A percentile compares a stretch with the other conserved stretches of the same genome.
Evolutionary conservation across 2,888 invertebrate species (phyloP).

Genomic region (Criorhina ranunculi): DNA sequence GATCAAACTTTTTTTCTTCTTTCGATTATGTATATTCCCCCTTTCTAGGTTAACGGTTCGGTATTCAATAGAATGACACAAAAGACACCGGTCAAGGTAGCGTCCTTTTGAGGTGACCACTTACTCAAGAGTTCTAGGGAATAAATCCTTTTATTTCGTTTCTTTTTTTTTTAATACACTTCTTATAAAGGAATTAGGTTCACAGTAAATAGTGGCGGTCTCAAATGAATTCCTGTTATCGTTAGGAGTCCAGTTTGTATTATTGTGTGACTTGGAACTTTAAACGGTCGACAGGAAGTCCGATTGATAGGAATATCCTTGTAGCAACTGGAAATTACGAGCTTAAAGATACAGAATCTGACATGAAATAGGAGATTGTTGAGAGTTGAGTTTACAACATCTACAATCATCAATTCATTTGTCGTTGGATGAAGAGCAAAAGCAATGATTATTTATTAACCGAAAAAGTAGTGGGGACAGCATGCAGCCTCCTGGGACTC

Average conservation of each 20-base stretch:
- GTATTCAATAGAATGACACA: slow-evolving; percentile 53
- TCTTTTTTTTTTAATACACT: slow-evolving; percentile 51
- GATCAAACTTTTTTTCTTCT: slow-evolving; percentile 36
- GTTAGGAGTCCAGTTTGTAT: slow-evolving; percentile 30
- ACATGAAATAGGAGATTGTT: too few species aligned
- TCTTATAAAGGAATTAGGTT: slow-evolving; percentile 32
- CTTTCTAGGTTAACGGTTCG: slow-evolving; percentile 62
- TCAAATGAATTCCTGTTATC: slow-evolving; percentile 28
- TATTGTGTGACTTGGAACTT: not conserved
- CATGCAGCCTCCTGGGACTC: not conserved
- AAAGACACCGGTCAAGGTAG: slow-evolving; percentile 71
- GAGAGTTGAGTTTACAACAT: too few species aligned
- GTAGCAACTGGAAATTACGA: not conserved
- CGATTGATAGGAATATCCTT: not conserved
- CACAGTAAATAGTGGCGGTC: not conserved
- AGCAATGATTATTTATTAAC: not conserved
- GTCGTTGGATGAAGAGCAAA: too few species aligned
- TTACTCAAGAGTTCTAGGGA: slow-evolving; percentile 62
- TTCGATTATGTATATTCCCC: slow-evolving; percentile 14
- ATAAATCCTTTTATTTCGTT: slow-evolving; percentile 66
- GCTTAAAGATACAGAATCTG: not conserved
- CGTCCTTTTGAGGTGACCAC: slow-evolving; percentile 69
- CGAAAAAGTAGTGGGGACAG: not conserved
- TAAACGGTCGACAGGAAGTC: slow-evolving; percentile 28
- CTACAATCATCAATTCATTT: too few species aligned